These are phyloP conservation scores for Perca flavescens DNA, from an alignment of 2,113 vertebrate genomes.

Conservation along the genomic window DNA sequence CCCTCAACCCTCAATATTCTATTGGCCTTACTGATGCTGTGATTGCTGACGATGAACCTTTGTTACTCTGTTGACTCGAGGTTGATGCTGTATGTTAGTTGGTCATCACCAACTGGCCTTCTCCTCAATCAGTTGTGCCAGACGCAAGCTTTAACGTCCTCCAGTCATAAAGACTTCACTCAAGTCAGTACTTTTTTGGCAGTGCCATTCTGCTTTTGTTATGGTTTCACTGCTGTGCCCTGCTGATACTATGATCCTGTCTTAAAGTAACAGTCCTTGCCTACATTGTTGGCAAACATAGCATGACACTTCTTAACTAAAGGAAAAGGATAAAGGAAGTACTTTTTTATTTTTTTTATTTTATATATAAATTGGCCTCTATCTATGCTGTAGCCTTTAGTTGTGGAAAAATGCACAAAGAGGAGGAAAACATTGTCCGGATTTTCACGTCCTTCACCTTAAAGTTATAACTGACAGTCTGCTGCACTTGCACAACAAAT, in stretches of 20 bases:
- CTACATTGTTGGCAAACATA: conserved; percentile 4
- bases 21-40: conserved; percentile 20
- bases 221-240: conserved; percentile 41
- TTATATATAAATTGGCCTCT: background rate
- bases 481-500: conserved; percentile 71
- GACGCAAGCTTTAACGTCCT: conserved; percentile 26
- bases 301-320: conserved; percentile 52
- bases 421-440: conserved; percentile 22
- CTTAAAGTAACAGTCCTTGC: conserved; percentile 30
- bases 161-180: conserved; percentile 20
- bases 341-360: background rate
- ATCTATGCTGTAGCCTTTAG: conserved; percentile 32
- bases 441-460: conserved; percentile 37
- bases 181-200: conserved; percentile 28
- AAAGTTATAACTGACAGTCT: conserved; percentile 56
- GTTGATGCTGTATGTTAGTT: conserved; percentile 12
- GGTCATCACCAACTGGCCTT: conserved; percentile 21
- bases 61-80: conserved; percentile 4
- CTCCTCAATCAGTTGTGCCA: conserved; percentile 22
- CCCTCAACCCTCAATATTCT: background rate
- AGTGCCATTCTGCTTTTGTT: conserved; percentile 38
- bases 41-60: conserved; percentile 6
- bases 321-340: conserved; percentile 29
- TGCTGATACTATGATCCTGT: conserved; percentile 25
- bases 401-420: conserved; percentile 11